Conservation (phyloP, 1,140 invertebrate genomes). For the Drosophila ambigua region DNA sequence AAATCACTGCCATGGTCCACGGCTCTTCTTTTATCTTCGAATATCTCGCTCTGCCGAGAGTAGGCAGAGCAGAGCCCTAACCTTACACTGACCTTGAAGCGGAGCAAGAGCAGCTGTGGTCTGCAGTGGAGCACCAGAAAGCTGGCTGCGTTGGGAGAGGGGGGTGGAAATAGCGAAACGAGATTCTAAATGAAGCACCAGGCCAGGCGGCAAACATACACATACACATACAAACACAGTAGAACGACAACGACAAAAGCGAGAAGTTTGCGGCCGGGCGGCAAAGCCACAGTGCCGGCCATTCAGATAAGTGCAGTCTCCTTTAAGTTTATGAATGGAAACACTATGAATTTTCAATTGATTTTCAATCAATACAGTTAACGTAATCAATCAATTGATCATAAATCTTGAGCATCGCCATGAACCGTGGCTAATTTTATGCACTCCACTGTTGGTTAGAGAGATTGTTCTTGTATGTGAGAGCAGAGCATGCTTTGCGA, state of each 20-base stretch:
- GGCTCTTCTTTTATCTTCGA: slow-evolving; percentile 43
- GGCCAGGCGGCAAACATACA: slow-evolving; percentile 9
- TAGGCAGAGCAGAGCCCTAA: slow-evolving; percentile 54
- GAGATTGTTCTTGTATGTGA: slow-evolving; percentile 13
- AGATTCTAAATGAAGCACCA: slow-evolving; percentile 47
- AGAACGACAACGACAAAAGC: slow-evolving; percentile 46
- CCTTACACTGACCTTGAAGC: slow-evolving; percentile 78
- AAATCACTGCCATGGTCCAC: slow-evolving; percentile 78
- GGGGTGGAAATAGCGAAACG: slow-evolving; percentile 52
- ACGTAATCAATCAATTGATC: background rate
- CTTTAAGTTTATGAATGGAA: background rate
- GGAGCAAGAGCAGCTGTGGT: slow-evolving; percentile 56
- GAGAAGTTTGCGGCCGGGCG: slow-evolving; percentile 60
- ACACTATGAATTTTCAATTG: background rate
- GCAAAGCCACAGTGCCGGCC: slow-evolving; percentile 26
- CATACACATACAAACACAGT: too few species aligned
- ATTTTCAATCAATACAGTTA: background rate
- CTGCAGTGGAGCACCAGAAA: slow-evolving; percentile 16
- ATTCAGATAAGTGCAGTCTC: slow-evolving; percentile 26
- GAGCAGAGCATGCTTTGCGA: slow-evolving; percentile 33
- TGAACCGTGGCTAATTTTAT: slow-evolving; percentile 42
- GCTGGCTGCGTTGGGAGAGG: slow-evolving; percentile 5
- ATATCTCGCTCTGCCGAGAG: background rate
- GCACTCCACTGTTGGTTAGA: slow-evolving; percentile 41
- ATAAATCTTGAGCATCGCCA: slow-evolving; percentile 1